Evolutionary conservation across 2,113 vertebrate species (phyloP).

Genomic region (Entelurus aequoreus): DNA sequence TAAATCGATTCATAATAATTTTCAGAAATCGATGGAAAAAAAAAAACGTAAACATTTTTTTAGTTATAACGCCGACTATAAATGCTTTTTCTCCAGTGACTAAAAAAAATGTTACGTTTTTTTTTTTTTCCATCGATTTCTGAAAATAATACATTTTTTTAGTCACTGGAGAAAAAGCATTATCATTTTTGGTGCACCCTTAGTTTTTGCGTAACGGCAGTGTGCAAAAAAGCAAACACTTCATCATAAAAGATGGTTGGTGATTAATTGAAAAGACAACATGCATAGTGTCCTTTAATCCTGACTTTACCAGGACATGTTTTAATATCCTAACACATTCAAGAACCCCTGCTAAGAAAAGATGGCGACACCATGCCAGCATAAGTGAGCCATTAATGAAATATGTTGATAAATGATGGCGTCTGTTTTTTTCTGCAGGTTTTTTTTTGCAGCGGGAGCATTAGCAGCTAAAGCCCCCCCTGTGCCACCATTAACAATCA

Average conservation of each 20-base stretch:
- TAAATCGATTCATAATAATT: no score
- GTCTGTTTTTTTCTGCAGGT: constrained; percentile 68
- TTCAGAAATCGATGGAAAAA: no score
- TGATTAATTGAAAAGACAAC: constrained; percentile 57
- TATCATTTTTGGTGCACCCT: no score
- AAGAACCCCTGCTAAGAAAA: constrained; percentile 47
- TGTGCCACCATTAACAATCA: constrained; percentile 74
- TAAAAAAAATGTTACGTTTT: no score
- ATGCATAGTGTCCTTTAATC: constrained; percentile 59
- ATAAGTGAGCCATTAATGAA: constrained; percentile 68
- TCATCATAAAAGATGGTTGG: constrained; percentile 12
- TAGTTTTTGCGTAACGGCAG: no score
- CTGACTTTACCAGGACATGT: constrained; percentile 61
- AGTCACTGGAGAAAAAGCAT: no score
- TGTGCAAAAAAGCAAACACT: background rate
- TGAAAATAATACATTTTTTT: no score
- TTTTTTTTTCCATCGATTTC: no score
- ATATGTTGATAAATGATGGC: constrained; percentile 34
- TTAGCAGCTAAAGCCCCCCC: constrained; percentile 73
- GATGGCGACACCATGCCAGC: constrained; percentile 50
- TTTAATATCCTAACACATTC: constrained; percentile 63
- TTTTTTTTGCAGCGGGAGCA: constrained; percentile 67
- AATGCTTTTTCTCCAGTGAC: no score
- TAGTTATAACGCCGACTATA: no score
- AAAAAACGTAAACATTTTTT: no score